Base-by-base conservation (phyloP, 2,888 invertebrate genomes). In the Flabesymbios commensalis region DNA sequence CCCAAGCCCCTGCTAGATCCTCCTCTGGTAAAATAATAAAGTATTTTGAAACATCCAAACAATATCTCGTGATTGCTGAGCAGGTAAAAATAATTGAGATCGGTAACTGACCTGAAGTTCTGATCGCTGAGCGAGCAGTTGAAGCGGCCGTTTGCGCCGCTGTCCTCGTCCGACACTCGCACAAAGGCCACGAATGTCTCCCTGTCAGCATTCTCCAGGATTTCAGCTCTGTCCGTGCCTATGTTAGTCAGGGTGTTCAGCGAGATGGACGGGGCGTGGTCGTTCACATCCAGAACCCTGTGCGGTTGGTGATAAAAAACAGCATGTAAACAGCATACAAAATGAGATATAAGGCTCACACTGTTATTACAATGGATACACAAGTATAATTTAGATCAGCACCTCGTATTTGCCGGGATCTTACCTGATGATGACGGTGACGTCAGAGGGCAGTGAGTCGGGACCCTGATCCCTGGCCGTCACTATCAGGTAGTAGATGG, bases 271-370 rank as follows among this genome's bases (percentile, higher is more conserved):
- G 70, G 70, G 1, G 64, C 58, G 51, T 68, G 61, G 53, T 68
- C 68, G 53, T 69, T 69, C 24, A 63, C 47, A 47, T 70, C 70
- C n/a, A 49, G 19, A 17, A 70, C 63, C 22, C 52, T n/a, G n/a
- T n/a, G n/a, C n/a, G n/a, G n/a, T n/a, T n/a, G n/a, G n/a, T n/a
- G n/a, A n/a, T n/a, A n/a, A n/a, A n/a, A n/a, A n/a, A n/a, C n/a
- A n/a, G n/a, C n/a, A n/a, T n/a, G n/a, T n/a, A n/a, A n/a, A n/a
- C n/a, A n/a, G n/a, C n/a, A n/a, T n/a, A n/a, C n/a, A n/a, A n/a
- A n/a, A n/a, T n/a, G n/a, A n/a, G n/a, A n/a, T n/a, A n/a, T n/a
- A n/a, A n/a, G n/a, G n/a, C n/a, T n/a, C n/a, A n/a, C n/a, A n/a
- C n/a, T n/a, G n/a, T n/a, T n/a, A n/a, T n/a, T n/a, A n/a, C n/a